Percentiles rank a stretch among this genome's conserved stretches.
phyloP scores from a whole-genome alignment of 2,888 invertebrate genomes.

The Chloroclystis v-ata region DNA sequence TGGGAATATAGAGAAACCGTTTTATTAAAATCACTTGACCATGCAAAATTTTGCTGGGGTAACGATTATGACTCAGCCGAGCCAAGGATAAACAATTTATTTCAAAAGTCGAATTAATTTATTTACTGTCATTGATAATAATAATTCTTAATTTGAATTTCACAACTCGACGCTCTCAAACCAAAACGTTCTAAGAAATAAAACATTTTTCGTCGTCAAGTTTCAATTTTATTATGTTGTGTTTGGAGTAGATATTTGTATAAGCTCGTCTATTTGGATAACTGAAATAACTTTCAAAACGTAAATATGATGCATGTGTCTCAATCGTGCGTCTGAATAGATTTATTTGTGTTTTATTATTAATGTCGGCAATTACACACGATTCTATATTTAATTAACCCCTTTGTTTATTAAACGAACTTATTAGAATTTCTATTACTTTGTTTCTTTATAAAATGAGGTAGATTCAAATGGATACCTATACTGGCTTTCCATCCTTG shows the following conservation, averaged over 20 bases:
- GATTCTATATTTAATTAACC: constrained; percentile 7
- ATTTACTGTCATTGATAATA: background rate
- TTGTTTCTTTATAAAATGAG: too few relatives aligned
- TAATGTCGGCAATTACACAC: constrained; percentile 19
- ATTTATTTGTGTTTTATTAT: constrained; percentile 52
- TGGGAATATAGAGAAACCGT: constrained; percentile 11
- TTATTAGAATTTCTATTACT: too few relatives aligned
- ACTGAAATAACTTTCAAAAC: constrained; percentile 68
- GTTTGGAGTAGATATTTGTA: constrained; percentile 59
- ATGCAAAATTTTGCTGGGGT: background rate
- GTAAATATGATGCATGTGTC: constrained; percentile 71
- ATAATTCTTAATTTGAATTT: constrained; percentile 8
- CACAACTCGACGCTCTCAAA: constrained; percentile 7
- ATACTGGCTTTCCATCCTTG: too few relatives aligned
- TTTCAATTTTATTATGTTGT: constrained; percentile 62
- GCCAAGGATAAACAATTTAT: background rate
- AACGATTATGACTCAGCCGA: background rate
- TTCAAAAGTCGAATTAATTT: background rate
- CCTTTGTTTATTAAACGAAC: constrained; percentile 37
- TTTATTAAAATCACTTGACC: constrained; percentile 11
- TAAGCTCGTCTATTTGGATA: constrained; percentile 59
- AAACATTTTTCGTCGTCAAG: constrained; percentile 40
- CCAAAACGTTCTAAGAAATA: constrained; percentile 30
- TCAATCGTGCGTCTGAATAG: constrained; percentile 54
- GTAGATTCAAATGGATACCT: too few relatives aligned